A percentile compares a stretch with the other conserved stretches of the same genome.
Evolutionary conservation across 2,888 invertebrate species (phyloP).

Genomic region (Sinohyriopsis cumingii): DNA sequence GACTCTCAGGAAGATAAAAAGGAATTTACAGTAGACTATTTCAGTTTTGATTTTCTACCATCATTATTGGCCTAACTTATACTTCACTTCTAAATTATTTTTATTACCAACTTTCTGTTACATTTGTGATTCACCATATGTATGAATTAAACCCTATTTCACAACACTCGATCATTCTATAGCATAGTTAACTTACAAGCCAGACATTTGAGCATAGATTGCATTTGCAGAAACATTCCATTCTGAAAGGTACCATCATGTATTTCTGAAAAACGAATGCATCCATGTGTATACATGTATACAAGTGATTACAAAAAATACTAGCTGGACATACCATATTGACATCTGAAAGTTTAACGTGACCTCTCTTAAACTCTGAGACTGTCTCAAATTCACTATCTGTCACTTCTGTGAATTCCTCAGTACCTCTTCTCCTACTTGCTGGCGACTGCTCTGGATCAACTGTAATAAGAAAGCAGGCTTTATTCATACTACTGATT

Average conservation of each 20-base stretch:
- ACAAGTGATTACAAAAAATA: neutral
- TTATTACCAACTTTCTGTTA: too few relatives aligned
- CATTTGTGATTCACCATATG: too few relatives aligned
- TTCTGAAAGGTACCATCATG: neutral
- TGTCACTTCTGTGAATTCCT: slow-evolving; percentile 50
- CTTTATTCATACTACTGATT: too few relatives aligned
- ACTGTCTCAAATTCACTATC: slow-evolving; percentile 58
- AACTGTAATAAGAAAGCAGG: slow-evolving; percentile 10
- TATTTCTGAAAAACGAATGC: neutral
- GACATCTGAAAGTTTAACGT: slow-evolving; percentile 57
- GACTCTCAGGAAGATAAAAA: too few relatives aligned
- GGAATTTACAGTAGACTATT: too few relatives aligned
- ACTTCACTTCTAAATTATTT: too few relatives aligned
- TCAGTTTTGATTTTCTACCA: too few relatives aligned
- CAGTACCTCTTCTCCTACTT: slow-evolving; percentile 25
- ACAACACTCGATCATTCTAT: too few relatives aligned
- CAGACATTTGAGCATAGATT: neutral
- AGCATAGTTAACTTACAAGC: too few relatives aligned
- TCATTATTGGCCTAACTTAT: too few relatives aligned
- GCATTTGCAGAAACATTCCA: neutral
- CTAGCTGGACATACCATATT: slow-evolving; percentile 51
- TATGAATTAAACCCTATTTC: too few relatives aligned
- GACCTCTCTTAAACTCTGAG: slow-evolving; percentile 49
- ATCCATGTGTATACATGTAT: neutral
- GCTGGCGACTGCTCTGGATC: slow-evolving; percentile 23